Evolutionary conservation across 92 coral and sea anemone genomes (phyloP), one percentile per base, ranked within the genome.

Genomic region (Actinernus sp.): DNA sequence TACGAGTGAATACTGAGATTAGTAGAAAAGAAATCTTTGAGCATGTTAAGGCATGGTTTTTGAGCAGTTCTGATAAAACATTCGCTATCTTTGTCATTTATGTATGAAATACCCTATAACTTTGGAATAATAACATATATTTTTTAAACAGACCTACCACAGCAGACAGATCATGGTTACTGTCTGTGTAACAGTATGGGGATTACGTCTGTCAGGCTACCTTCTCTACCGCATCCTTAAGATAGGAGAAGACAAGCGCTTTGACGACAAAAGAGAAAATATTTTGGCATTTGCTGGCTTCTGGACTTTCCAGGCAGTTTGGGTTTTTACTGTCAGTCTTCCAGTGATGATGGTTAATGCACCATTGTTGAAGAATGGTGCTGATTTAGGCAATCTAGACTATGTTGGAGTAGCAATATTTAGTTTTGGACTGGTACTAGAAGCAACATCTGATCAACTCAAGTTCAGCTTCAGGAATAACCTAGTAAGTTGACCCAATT

Each of bases 291-390:
- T 70, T 57, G 78, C 78, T 9, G 78, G 78, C 31, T 70, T 70
- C 78, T 70, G 78, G 78, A 39, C 29, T 13, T 70, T 55, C 17
- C 78, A 70, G 25, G 78, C 78, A 16, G 67, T 70, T 0, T 70
- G 78, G 78, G 78, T 70, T 44, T 70, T 70, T 16, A 70, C 78
- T n/a, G 78, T 70, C 31, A 70, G 78, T 31, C 26, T 70, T 21
- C 58, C 78, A 14, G 78, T 70, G 32, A 56, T 70, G 25, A 70
- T 70, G 78, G 58, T 70, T 14, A 70, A 70, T 70, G 78, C 78
- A n/a, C 78, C 78, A 1, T 53, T 70, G 25, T 0, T 4, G 0
- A 70, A 70, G 48, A 70, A 70, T 41, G 2, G 18, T 26, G 24
- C 36, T 31, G 57, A 19, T 14, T 52, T 70, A 26, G 78, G 78